phyloP scores from a whole-genome alignment of 2,888 invertebrate species.

The Drosophila cracens region DNA sequence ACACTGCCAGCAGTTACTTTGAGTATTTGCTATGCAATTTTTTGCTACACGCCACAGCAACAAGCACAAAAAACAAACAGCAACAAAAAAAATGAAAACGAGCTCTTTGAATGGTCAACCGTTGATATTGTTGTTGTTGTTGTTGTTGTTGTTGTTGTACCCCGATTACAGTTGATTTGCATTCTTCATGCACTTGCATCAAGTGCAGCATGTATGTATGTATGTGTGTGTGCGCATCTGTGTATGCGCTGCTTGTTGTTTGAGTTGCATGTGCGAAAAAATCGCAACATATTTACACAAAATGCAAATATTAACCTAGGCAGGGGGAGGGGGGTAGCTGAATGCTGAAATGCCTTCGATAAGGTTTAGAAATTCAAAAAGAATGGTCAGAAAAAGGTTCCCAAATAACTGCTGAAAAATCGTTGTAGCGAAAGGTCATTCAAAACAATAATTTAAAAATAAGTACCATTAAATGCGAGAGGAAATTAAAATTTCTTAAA shows the following conservation, averaged over 20 bases:
- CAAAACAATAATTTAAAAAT: not conserved
- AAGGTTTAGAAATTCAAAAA: slow-evolving; percentile 17
- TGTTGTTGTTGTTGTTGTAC: slow-evolving; percentile 40
- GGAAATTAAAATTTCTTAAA: no score
- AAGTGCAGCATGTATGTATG: slow-evolving; percentile 3
- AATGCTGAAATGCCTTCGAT: slow-evolving; percentile 4
- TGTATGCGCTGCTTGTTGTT: slow-evolving; percentile 29
- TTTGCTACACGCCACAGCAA: slow-evolving; percentile 49
- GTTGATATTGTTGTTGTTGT: slow-evolving; percentile 37
- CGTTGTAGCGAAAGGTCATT: accelerated
- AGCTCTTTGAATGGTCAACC: slow-evolving; percentile 41
- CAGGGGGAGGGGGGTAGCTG: not conserved
- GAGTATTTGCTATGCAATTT: slow-evolving; percentile 71
- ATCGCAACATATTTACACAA: slow-evolving; percentile 48
- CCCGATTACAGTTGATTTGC: slow-evolving; percentile 61
- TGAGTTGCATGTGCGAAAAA: slow-evolving; percentile 51
- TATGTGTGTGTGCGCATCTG: slow-evolving; percentile 4
- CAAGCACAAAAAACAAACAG: slow-evolving; percentile 26
- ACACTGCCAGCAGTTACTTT: slow-evolving; percentile 34
- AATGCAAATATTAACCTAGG: slow-evolving; percentile 27
- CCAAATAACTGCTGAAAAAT: not conserved
- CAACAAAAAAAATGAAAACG: slow-evolving; percentile 23
- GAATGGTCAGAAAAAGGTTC: not conserved
- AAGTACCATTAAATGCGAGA: not conserved
- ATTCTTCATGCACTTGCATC: slow-evolving; percentile 40